These are phyloP conservation scores for Pygocentrus nattereri DNA, from an alignment of 2,797 vertebrate species.

Conservation along the genomic window DNA sequence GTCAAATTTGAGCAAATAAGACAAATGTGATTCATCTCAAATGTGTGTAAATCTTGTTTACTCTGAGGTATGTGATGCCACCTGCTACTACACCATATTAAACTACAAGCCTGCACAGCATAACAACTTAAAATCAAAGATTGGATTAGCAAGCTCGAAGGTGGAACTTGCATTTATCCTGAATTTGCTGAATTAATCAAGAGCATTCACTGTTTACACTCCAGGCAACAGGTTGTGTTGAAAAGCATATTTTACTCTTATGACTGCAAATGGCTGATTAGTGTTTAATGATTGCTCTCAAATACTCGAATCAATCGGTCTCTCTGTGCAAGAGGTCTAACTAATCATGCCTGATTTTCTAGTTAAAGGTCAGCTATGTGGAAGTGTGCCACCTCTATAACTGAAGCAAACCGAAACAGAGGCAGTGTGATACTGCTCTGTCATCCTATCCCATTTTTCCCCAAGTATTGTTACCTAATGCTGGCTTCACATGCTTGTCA, in stretches of 20 bases:
- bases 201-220: slow-evolving; percentile 40
- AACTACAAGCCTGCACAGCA: background rate
- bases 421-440: too few species aligned
- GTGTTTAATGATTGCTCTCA: slow-evolving; percentile 41
- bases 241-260: slow-evolving; percentile 44
- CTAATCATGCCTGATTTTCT: slow-evolving; percentile 16
- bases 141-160: slow-evolving; percentile 14
- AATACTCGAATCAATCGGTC: slow-evolving; percentile 42
- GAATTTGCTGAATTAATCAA: slow-evolving; percentile 44
- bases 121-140: slow-evolving; percentile 10
- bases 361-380: slow-evolving; percentile 40
- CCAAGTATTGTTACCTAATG: too few species aligned
- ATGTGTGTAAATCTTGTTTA: too few species aligned
- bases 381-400: slow-evolving; percentile 5
- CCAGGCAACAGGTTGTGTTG: background rate
- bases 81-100: background rate
- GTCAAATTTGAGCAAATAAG: too few species aligned
- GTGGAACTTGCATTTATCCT: slow-evolving; percentile 36
- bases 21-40: too few species aligned
- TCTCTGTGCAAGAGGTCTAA: slow-evolving; percentile 24
- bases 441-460: too few species aligned
- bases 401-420: background rate
- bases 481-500: too few species aligned
- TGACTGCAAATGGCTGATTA: slow-evolving; percentile 46
- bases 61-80: background rate